These are phyloP conservation scores for Phyto melanocephala DNA, from an alignment of 2,888 invertebrate species.

Conservation along the genomic window DNA sequence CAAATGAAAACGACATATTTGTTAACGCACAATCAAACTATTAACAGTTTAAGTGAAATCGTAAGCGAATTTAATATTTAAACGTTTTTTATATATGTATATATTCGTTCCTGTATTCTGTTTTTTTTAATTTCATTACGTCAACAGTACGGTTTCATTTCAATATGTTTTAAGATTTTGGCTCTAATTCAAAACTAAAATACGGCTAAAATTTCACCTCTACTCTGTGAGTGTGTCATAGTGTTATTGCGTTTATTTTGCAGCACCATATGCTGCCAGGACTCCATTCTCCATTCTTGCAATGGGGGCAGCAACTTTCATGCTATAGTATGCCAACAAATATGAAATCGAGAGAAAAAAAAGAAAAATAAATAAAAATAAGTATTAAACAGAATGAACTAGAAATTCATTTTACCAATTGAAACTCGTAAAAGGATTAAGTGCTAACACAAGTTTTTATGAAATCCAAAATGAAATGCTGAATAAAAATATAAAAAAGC, in stretches of 20 bases:
- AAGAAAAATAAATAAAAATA: background rate
- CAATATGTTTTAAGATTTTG: background rate
- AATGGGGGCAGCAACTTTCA: background rate
- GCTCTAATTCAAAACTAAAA: constrained; percentile 39
- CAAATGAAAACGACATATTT: no score
- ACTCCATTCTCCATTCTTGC: background rate
- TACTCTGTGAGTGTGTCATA: background rate
- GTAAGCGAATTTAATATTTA: constrained; percentile 5
- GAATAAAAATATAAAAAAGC: background rate
- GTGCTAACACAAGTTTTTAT: constrained; percentile 39
- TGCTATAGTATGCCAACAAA: constrained; percentile 11
- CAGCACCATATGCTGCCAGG: constrained; percentile 35
- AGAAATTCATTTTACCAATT: constrained; percentile 27
- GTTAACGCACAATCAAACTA: no score
- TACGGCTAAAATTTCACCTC: background rate
- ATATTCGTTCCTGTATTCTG: background rate
- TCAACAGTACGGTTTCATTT: constrained; percentile 6
- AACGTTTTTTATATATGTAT: no score
- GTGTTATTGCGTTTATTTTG: constrained; percentile 5
- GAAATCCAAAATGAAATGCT: constrained; percentile 31
- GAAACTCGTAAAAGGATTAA: constrained; percentile 41
- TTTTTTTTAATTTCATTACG: background rate
- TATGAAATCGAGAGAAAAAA: background rate
- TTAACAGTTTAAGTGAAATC: background rate
- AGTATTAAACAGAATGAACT: background rate